A percentile compares a stretch with the other conserved stretches of the same genome.
phyloP scores from a whole-genome alignment of 2,113 vertebrate species.

The Percopsis transmontana region DNA sequence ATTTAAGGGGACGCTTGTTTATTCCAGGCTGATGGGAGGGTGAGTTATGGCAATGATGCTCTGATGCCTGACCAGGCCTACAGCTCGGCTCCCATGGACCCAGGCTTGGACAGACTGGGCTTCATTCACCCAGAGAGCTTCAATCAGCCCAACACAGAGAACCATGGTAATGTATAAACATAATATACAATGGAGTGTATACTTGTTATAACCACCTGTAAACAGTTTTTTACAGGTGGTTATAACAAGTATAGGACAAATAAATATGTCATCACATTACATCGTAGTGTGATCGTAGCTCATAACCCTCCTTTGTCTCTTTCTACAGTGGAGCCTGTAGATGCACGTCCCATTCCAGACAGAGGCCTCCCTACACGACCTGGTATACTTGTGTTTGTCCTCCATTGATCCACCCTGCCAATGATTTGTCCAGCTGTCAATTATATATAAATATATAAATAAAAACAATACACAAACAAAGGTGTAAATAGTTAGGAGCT shows the following conservation, averaged over 20 bases:
- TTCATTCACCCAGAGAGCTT: slow-evolving; percentile 94
- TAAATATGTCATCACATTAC: too few species aligned
- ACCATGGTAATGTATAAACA: slow-evolving; percentile 81
- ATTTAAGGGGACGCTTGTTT: slow-evolving; percentile 1
- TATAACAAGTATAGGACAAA: too few species aligned
- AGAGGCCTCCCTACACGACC: slow-evolving; percentile 95
- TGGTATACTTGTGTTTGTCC: slow-evolving; percentile 76
- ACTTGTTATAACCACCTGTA: neutral
- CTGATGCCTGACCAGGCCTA: slow-evolving; percentile 93
- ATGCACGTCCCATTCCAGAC: slow-evolving; percentile 92
- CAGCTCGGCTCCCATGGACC: slow-evolving; percentile 88
- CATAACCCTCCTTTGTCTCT: neutral
- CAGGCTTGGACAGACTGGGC: slow-evolving; percentile 86
- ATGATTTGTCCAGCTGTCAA: too few species aligned
- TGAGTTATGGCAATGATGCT: slow-evolving; percentile 96
- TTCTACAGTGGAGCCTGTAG: slow-evolving; percentile 90
- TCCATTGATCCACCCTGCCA: neutral
- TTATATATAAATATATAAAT: too few species aligned
- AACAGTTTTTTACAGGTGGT: too few species aligned
- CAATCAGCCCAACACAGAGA: slow-evolving; percentile 95
- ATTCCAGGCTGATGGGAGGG: slow-evolving; percentile 87
- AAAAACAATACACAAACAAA: too few species aligned
- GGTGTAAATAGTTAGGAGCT: too few species aligned
- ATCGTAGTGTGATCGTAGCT: neutral
- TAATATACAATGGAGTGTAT: neutral